A percentile compares a stretch with the other conserved stretches of the same genome.
Conservation (phyloP, 2,113 vertebrate genomes). For the Notiomystis cincta region DNA sequence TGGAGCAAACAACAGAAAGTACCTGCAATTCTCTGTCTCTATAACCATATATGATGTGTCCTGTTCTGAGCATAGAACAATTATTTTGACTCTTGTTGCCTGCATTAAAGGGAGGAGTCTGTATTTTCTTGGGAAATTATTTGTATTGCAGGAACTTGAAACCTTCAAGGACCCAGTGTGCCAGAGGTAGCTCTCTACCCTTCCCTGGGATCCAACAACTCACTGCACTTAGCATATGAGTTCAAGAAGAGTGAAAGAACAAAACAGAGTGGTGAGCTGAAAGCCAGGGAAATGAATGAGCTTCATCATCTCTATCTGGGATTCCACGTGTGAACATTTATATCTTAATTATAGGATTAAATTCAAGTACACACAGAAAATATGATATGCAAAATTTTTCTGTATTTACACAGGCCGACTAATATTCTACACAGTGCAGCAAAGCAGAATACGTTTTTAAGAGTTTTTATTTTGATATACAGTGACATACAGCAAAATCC, state of each 20-base stretch:
- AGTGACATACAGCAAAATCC: not conserved
- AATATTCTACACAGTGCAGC: not conserved
- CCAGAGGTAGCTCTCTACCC: not conserved
- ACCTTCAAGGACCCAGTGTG: not conserved
- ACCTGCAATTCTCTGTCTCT: not conserved
- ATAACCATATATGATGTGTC: not conserved
- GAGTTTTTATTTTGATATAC: not conserved
- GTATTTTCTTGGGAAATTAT: not conserved
- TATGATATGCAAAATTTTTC: not conserved
- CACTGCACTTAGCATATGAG: not conserved
- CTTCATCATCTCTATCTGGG: not conserved
- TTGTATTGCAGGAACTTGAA: not conserved
- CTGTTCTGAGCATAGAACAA: not conserved
- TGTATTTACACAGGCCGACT: not conserved
- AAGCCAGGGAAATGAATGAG: not conserved
- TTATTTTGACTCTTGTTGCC: not conserved
- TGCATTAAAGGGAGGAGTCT: not conserved
- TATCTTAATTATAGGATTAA: not conserved
- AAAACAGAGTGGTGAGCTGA: not conserved
- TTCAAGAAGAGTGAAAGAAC: not conserved
- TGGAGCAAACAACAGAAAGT: not conserved
- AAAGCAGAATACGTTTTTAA: not conserved
- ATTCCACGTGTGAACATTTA: not conserved
- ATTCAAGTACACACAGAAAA: not conserved
- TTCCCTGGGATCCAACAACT: not conserved